Percentiles rank a stretch among this genome's conserved stretches.
These are phyloP conservation scores for Trichogramma dendrolimi DNA, from an alignment of 2,888 invertebrate species.

Conservation along the genomic window DNA sequence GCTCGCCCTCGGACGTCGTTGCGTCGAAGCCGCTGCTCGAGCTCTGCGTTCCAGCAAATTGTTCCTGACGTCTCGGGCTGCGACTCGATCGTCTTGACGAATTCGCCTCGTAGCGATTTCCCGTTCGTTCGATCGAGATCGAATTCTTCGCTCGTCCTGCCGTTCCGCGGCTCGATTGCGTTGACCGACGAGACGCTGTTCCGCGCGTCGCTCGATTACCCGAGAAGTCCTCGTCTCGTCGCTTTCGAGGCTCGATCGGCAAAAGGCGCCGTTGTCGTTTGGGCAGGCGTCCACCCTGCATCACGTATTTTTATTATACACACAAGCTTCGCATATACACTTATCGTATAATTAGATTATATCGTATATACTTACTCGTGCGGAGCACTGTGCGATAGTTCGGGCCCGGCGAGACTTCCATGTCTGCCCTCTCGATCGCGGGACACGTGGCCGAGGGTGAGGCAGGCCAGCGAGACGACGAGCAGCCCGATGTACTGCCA, in stretches of 20 bases:
- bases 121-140: no score
- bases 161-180: no score
- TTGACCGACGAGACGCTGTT: no score
- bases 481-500: conserved; percentile 47
- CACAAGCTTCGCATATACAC: not conserved
- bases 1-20: not conserved
- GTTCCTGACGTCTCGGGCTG: no score
- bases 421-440: conserved; percentile 46
- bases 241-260: conserved; percentile 3
- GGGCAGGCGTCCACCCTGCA: conserved; percentile 45
- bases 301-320: no score
- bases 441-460: conserved; percentile 45
- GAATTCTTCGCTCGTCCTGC: no score
- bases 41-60: not conserved
- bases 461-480: conserved; percentile 45
- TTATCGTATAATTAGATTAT: not conserved
- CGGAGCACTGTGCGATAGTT: conserved; percentile 44
- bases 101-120: no score
- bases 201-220: not conserved
- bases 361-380: conserved; percentile 39
- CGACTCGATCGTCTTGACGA: no score
- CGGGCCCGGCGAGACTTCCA: conserved; percentile 46
- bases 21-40: not conserved
- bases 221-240: not conserved
- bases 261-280: conserved; percentile 29